Conservation (phyloP, 2,113 vertebrate genomes). For the Brachyhypopomus occidentalis region DNA sequence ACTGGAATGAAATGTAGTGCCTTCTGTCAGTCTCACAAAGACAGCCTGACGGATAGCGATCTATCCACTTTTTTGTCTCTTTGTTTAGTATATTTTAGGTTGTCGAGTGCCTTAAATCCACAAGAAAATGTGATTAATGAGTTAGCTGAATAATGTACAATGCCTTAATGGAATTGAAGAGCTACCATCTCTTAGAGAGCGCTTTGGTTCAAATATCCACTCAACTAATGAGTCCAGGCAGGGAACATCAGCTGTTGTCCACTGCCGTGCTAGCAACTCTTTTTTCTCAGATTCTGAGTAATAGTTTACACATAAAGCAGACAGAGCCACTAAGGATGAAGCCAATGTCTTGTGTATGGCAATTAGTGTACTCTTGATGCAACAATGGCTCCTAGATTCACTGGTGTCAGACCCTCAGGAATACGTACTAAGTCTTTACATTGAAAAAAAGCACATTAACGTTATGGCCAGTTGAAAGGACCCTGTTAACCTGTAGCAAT, state of each 20-base stretch:
- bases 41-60: slow-evolving; percentile 53
- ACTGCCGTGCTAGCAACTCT: slow-evolving; percentile 59
- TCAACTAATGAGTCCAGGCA: slow-evolving; percentile 79
- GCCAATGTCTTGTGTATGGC: neutral
- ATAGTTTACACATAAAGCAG: slow-evolving; percentile 45
- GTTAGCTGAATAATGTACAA: slow-evolving; percentile 80
- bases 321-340: slow-evolving; percentile 33
- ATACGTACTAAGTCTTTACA: neutral
- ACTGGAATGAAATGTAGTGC: slow-evolving; percentile 42
- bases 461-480: neutral
- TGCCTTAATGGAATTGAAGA: slow-evolving; percentile 81
- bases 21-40: slow-evolving; percentile 46
- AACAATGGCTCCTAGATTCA: slow-evolving; percentile 64
- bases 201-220: slow-evolving; percentile 82
- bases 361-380: slow-evolving; percentile 61
- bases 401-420: slow-evolving; percentile 66
- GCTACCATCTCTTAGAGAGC: slow-evolving; percentile 70
- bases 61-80: slow-evolving; percentile 3
- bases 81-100: slow-evolving; percentile 54
- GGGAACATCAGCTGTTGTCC: slow-evolving; percentile 64
- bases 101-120: slow-evolving; percentile 69
- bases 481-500: neutral
- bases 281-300: slow-evolving; percentile 64
- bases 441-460: neutral
- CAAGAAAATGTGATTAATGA: slow-evolving; percentile 76